phyloP scores from a whole-genome alignment of 2,797 vertebrate genomes.

The Sebastiscus tertius region DNA sequence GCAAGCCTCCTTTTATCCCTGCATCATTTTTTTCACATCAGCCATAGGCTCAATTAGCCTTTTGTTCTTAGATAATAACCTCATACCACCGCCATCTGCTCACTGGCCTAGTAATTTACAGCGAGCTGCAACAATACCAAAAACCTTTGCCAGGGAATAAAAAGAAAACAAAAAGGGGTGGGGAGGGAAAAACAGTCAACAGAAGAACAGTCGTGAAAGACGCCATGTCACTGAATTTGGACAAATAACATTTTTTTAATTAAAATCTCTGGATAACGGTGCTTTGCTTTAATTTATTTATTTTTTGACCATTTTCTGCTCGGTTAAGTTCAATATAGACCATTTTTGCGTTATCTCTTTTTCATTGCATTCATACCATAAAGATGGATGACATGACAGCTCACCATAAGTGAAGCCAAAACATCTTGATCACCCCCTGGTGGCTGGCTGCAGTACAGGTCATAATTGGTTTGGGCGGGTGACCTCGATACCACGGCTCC shows the following conservation, averaged over 20 bases:
- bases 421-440: no score
- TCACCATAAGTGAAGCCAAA: no score
- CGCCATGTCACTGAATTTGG: neutral
- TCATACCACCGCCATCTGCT: conserved; percentile 59
- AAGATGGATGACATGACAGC: no score
- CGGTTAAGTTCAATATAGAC: neutral
- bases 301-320: neutral
- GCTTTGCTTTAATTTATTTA: neutral
- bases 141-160: neutral
- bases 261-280: neutral
- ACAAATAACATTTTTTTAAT: neutral
- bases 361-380: neutral
- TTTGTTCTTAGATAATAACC: conserved; percentile 67
- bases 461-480: no score
- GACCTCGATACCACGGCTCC: no score
- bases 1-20: conserved; percentile 30
- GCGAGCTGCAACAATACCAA: conserved; percentile 24
- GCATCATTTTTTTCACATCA: conserved; percentile 30
- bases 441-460: no score
- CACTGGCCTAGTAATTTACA: conserved; percentile 44
- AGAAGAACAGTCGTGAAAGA: neutral
- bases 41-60: conserved; percentile 69
- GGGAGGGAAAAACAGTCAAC: neutral
- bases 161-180: neutral
- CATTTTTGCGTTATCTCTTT: neutral